Evolutionary conservation across 2,888 invertebrate genomes (phyloP), one percentile per base, ranked within the genome.

Genomic region (Lathronympha strigana): DNA sequence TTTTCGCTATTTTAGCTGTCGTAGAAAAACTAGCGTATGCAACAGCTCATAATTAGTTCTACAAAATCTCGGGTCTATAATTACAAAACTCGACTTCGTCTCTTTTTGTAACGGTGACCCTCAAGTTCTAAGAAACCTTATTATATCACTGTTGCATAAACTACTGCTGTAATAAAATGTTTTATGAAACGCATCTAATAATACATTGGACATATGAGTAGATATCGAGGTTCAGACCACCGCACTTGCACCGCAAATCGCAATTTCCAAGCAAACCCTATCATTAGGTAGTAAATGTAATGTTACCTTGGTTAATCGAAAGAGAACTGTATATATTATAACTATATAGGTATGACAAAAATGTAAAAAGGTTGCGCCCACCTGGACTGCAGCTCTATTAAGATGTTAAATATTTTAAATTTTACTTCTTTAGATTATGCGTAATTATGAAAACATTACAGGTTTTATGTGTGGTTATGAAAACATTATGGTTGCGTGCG

Each of bases 201-300:
- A 21, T 21, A 45, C 11, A 45, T 5, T 15, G 4, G 4, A 45
- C 21, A 21, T 13, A 4, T 5, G 3, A 11, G 19, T 13, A 43
- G 11, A 9, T 21, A 45, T 13, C 17, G 4, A 9, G 9, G 4
- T 55, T 1, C 19, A 21, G 31, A 33, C 23, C 13, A 58, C 49
- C 2, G 28, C 38, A 60, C 61, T 60, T 60, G 45, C 54, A 28
- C 19, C 33, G 43, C 28, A 50, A 23, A 21, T 36, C 36, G n/a
- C n/a, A 21, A 19, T 21, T 36, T 49, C 21, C 33, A 40, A 31
- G 38, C 36, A 36, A 36, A 31, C n/a, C 31, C 38, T 66, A 49
- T 47, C 60, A 47, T 60, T 66, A 66, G 53, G 53, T 40, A 61
- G 47, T 8, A 60, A 61, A 66, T 66, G 61, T 60, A 61, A 61